These are phyloP conservation scores for Platanista minor DNA, from an alignment of 2,113 vertebrate genomes.

Conservation along the genomic window DNA sequence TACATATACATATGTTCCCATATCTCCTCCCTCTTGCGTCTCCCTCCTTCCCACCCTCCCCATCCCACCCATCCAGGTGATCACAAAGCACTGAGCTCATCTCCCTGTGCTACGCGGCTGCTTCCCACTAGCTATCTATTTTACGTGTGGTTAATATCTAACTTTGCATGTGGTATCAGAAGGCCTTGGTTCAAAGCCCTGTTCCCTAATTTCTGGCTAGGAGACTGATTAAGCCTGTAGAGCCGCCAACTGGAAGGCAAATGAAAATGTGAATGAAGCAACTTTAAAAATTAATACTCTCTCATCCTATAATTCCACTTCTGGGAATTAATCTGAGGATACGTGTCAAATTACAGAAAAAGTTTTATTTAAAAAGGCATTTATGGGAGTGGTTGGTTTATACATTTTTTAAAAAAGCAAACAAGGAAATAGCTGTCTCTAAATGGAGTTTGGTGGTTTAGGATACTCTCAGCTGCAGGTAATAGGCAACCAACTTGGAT, in stretches of 20 bases:
- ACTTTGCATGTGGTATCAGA: background rate
- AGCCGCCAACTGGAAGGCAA: background rate
- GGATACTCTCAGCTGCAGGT: background rate
- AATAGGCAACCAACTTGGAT: background rate
- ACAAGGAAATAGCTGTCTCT: background rate
- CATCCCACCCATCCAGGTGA: too few relatives aligned
- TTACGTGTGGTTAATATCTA: background rate
- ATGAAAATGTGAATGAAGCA: background rate
- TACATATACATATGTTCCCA: too few relatives aligned
- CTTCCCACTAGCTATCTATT: too few relatives aligned
- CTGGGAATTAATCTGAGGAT: background rate
- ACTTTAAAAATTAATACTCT: background rate
- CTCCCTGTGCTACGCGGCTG: too few relatives aligned
- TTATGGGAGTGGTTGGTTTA: background rate
- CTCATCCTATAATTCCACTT: background rate
- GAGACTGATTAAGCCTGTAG: background rate
- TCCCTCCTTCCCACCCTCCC: too few relatives aligned
- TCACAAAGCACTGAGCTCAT: too few relatives aligned
- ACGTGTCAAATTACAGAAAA: background rate
- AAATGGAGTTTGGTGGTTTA: background rate
- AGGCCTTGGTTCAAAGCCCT: background rate
- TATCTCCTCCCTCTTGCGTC: too few relatives aligned
- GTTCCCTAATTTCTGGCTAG: background rate
- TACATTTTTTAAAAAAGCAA: background rate
- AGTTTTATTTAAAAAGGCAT: background rate